A percentile compares a stretch with the other conserved stretches of the same genome.
These are phyloP conservation scores for Pristionchus fissidentatus DNA, from an alignment of 2,888 invertebrate species.

Conservation along the genomic window DNA sequence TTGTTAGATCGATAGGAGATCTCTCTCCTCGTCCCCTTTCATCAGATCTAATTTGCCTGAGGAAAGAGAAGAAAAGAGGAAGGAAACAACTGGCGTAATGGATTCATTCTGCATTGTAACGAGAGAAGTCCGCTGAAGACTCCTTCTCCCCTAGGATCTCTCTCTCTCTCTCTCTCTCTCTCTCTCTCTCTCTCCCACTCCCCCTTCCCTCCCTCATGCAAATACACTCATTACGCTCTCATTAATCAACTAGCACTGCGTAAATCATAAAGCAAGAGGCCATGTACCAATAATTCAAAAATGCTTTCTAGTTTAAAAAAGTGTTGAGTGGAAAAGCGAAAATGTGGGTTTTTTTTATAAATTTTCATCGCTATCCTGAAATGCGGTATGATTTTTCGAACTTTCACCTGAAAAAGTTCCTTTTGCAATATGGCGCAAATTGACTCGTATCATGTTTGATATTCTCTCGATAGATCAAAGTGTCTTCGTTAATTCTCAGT, in stretches of 20 bases:
- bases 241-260: no score
- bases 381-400: no score
- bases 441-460: no score
- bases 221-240: slow-evolving; percentile 14
- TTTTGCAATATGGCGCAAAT: no score
- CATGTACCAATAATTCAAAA: no score
- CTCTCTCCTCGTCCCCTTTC: slow-evolving; percentile 21
- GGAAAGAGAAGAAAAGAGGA: slow-evolving; percentile 34
- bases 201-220: slow-evolving; percentile 10
- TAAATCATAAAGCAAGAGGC: no score
- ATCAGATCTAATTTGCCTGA: slow-evolving; percentile 41
- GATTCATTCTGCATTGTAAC: slow-evolving; percentile 43
- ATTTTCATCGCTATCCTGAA: not conserved
- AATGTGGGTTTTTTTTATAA: not conserved
- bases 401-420: no score
- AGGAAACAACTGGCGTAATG: slow-evolving; percentile 43
- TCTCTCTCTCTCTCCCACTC: slow-evolving; percentile 15
- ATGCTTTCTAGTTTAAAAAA: no score
- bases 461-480: no score
- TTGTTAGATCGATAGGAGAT: slow-evolving; percentile 5
- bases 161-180: not conserved
- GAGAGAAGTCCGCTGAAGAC: slow-evolving; percentile 35
- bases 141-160: not conserved
- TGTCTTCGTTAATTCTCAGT: not conserved
- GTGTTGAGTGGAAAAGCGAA: not conserved